Conservation (phyloP, 2,113 vertebrate genomes). For the Myodes glareolus region DNA sequence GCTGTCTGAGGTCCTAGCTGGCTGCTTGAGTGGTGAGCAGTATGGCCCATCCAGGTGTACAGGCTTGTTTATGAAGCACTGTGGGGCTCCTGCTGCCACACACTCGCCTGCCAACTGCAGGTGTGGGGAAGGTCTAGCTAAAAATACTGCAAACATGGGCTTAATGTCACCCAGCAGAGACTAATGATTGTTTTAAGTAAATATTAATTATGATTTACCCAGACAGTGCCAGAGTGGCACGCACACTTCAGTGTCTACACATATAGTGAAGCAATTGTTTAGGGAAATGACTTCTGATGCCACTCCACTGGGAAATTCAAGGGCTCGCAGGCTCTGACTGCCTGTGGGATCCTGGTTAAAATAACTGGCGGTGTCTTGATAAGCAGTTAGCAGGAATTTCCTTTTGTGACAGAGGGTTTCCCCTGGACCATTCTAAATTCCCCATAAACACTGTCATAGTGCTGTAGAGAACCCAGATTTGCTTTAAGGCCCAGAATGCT, state of each 20-base stretch:
- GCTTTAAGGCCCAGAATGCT: not conserved
- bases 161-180: conserved; percentile 78
- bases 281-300: not conserved
- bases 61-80: conserved; percentile 59
- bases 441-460: not conserved
- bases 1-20: accelerated
- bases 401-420: conserved; percentile 4
- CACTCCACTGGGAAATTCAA: conserved; percentile 1
- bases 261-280: not conserved
- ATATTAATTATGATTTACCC: conserved; percentile 79
- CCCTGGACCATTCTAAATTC: not conserved
- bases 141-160: conserved; percentile 73
- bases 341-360: not conserved
- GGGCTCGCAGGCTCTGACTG: not conserved
- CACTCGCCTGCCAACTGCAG: conserved; percentile 54
- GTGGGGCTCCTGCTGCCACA: conserved; percentile 46
- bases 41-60: conserved; percentile 56
- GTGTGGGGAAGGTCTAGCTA: conserved; percentile 71
- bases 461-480: not conserved
- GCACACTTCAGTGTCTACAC: conserved; percentile 1
- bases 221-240: conserved; percentile 52
- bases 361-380: conserved; percentile 13
- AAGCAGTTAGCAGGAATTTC: not conserved
- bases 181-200: conserved; percentile 82
- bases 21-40: not conserved